Conservation (phyloP, 2,888 invertebrate genomes). For the Eilema sororculum region DNA sequence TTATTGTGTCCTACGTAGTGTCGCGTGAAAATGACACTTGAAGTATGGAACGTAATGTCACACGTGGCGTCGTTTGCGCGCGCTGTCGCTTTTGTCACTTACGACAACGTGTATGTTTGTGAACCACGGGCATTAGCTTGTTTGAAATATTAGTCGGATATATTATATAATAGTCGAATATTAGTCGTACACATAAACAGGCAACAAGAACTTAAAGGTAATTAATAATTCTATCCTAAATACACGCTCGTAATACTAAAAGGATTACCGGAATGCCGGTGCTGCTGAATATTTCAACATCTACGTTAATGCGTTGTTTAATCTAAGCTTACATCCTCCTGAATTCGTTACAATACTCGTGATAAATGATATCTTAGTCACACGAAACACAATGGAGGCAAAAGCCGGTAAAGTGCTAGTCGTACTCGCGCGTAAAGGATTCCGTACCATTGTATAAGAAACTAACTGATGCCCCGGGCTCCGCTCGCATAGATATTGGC, state of each 20-base stretch:
- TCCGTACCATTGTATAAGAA: neutral
- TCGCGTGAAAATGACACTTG: no score
- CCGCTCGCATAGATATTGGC: no score
- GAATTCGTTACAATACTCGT: constrained; percentile 7
- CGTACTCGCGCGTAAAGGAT: neutral
- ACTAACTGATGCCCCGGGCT: no score
- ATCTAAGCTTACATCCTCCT: neutral
- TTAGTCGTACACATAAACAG: neutral
- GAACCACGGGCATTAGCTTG: no score
- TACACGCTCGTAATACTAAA: neutral
- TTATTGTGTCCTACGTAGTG: no score
- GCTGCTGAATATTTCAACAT: constrained; percentile 2
- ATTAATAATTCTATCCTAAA: neutral
- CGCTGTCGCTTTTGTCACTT: no score
- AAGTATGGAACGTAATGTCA: no score
- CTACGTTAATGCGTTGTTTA: neutral
- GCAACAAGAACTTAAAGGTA: neutral
- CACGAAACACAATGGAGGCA: constrained; percentile 12
- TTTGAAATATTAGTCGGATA: neutral
- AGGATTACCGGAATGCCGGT: neutral
- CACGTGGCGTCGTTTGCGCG: no score
- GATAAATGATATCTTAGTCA: constrained; percentile 17
- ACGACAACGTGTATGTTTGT: no score
- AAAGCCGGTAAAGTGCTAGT: constrained; percentile 8
- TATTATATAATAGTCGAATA: no score